Evolutionary conservation across 2,797 vertebrate species (phyloP).

Genomic region (Sebastes trivittatus): DNA sequence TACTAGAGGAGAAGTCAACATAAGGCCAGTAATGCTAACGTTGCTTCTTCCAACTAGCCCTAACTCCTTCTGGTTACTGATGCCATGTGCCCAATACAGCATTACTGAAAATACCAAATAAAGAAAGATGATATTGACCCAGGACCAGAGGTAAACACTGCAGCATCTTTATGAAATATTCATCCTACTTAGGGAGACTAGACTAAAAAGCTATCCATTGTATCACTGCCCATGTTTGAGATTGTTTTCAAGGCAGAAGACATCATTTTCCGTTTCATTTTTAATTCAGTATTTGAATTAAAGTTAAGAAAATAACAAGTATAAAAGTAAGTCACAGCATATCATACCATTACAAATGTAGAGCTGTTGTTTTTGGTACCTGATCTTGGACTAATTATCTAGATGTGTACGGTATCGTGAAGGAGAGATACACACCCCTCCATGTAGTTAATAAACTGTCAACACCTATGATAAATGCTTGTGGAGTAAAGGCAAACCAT

Average conservation of each 20-base stretch:
- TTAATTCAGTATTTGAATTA: neutral
- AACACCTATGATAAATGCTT: neutral
- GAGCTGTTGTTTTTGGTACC: neutral
- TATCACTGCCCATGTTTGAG: neutral
- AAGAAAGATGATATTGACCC: neutral
- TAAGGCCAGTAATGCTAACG: no score
- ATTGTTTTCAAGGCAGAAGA: neutral
- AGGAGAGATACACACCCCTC: neutral
- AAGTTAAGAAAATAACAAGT: neutral
- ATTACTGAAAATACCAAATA: accelerated
- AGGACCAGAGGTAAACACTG: neutral
- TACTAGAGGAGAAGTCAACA: no score
- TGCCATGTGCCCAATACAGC: no score
- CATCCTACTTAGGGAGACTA: neutral
- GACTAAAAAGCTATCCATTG: neutral
- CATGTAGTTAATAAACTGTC: neutral
- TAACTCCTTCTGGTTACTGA: no score
- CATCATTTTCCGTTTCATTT: neutral
- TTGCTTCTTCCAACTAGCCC: no score
- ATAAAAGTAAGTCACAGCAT: neutral
- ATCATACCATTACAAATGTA: neutral
- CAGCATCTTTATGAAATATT: neutral
- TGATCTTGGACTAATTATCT: neutral
- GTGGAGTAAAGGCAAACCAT: neutral
- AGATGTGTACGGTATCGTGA: neutral